Evolutionary conservation across 2,113 vertebrate species (phyloP).

Genomic region (Gasterosteus aculeatus): DNA sequence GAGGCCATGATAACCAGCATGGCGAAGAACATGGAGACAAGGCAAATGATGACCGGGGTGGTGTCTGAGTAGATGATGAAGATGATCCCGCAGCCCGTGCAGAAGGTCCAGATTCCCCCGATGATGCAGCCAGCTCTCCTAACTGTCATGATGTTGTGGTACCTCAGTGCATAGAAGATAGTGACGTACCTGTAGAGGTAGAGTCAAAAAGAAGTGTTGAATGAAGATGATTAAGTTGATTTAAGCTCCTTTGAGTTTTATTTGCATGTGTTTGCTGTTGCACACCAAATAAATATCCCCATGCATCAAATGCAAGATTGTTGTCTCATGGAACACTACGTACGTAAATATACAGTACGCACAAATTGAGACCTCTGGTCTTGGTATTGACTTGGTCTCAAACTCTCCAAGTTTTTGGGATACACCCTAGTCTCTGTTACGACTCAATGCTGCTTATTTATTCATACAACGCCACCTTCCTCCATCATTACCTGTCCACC

Average conservation of each 20-base stretch:
- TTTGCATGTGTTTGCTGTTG: too few species aligned
- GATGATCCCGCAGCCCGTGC: slow-evolving; percentile 90
- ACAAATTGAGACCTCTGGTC: neutral
- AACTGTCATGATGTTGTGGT: slow-evolving; percentile 94
- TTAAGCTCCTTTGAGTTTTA: too few species aligned
- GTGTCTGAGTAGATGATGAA: slow-evolving; percentile 96
- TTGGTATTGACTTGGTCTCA: too few species aligned
- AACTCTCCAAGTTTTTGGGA: too few species aligned
- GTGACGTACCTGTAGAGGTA: slow-evolving; percentile 83
- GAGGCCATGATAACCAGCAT: slow-evolving; percentile 95
- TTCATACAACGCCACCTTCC: neutral
- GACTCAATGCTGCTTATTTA: neutral
- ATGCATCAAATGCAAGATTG: too few species aligned
- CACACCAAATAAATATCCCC: too few species aligned
- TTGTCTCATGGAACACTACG: too few species aligned
- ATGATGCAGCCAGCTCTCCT: slow-evolving; percentile 87
- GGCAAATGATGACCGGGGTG: slow-evolving; percentile 90
- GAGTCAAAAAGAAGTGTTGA: too few species aligned
- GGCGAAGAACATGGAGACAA: slow-evolving; percentile 94
- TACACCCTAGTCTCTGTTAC: neutral
- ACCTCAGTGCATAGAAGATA: slow-evolving; percentile 94
- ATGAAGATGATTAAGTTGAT: too few species aligned
- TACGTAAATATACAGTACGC: too few species aligned
- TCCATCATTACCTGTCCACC: slow-evolving; percentile 83
- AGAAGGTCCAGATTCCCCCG: slow-evolving; percentile 91